Evolutionary conservation across 2,113 vertebrate species (phyloP).

Genomic region (Melospiza georgiana): DNA sequence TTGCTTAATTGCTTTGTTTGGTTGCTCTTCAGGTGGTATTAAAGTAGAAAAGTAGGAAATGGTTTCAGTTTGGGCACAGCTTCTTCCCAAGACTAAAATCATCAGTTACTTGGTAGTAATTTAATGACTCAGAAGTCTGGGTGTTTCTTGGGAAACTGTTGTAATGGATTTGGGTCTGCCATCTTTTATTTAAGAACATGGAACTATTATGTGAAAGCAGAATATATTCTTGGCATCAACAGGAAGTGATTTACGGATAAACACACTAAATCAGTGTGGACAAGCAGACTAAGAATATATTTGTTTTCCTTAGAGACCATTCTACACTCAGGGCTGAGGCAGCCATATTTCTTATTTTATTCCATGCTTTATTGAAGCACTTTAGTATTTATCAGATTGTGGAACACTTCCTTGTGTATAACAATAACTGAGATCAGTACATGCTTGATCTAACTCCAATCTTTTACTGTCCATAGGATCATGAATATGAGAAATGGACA

Average conservation of each 20-base stretch:
- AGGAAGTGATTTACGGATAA: neutral
- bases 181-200: neutral
- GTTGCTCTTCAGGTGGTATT: neutral
- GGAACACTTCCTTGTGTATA: neutral
- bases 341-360: neutral
- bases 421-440: neutral
- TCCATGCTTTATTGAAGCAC: neutral
- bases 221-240: neutral
- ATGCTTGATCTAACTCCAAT: neutral
- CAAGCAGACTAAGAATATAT: neutral
- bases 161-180: neutral
- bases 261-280: neutral
- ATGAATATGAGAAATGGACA: neutral
- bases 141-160: neutral
- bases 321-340: neutral
- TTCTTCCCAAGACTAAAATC: neutral
- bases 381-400: neutral
- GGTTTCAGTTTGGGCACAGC: neutral
- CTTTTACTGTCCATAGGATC: neutral
- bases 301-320: neutral
- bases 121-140: neutral
- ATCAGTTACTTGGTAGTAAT: neutral
- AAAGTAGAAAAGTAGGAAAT: neutral
- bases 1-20: neutral
- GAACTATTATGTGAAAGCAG: neutral